Conservation (phyloP, 2,113 vertebrate species). For the Haemorhous mexicanus region DNA sequence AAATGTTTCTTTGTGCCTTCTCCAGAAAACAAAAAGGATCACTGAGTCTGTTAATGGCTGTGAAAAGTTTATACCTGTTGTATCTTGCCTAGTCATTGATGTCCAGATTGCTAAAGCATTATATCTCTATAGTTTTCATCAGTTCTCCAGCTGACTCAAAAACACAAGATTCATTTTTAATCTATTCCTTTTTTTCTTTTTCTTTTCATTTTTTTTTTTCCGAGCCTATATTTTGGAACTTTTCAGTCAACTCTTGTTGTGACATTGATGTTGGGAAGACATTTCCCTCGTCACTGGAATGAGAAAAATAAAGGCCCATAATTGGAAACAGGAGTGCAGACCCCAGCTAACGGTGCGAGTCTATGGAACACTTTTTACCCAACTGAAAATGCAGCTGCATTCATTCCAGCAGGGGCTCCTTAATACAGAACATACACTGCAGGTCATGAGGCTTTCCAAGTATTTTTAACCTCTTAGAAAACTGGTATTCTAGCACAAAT, state of each 20-base stretch:
- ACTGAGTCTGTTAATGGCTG: background rate
- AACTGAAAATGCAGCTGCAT: background rate
- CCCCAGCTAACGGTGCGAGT: background rate
- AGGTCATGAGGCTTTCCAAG: background rate
- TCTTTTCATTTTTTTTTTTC: rapidly evolving
- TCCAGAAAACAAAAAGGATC: background rate
- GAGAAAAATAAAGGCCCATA: background rate
- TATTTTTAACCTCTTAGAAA: conserved; percentile 1
- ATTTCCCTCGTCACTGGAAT: background rate
- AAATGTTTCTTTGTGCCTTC: background rate
- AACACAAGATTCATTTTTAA: background rate
- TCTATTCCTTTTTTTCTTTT: rapidly evolving
- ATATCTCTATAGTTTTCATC: background rate
- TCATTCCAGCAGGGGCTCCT: background rate
- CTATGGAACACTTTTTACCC: background rate
- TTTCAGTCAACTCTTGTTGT: background rate
- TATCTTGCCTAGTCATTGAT: background rate
- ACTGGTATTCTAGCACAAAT: background rate
- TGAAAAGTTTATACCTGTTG: background rate
- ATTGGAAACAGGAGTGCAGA: background rate
- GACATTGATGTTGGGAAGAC: background rate
- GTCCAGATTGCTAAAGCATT: background rate
- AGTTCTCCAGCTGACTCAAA: background rate
- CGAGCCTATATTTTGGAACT: background rate
- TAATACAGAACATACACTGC: background rate